These are phyloP conservation scores for Trileptium ribeirensis DNA, from an alignment of 2,888 invertebrate species.

Conservation along the genomic window DNA sequence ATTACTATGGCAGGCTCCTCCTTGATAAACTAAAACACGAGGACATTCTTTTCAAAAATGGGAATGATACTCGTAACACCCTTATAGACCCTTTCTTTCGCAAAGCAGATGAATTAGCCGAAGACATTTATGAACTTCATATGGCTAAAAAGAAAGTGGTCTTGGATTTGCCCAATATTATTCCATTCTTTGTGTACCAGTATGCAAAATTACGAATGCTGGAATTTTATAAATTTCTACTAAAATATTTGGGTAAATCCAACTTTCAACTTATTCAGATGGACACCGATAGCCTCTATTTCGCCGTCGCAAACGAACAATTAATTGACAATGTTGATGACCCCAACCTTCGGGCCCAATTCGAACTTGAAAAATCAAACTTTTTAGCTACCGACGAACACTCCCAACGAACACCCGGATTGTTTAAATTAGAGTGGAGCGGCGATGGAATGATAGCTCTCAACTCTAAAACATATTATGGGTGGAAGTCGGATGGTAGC, in stretches of 20 bases:
- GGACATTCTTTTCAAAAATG: not conserved
- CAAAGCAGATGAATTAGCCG: not conserved
- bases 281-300: constrained; percentile 4
- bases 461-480: constrained; percentile 6
- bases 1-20: not conserved
- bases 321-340: not conserved
- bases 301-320: not conserved
- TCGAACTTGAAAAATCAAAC: not conserved
- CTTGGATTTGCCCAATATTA: not conserved
- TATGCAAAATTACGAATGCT: constrained; percentile 2
- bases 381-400: not conserved
- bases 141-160: constrained; percentile 1
- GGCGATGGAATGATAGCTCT: not conserved
- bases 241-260: not conserved
- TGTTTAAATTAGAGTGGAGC: constrained; percentile 1
- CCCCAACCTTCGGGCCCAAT: not conserved
- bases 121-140: not conserved
- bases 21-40: not conserved
- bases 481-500: not conserved
- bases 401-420: not conserved
- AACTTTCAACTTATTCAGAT: not conserved
- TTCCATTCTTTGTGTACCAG: not conserved
- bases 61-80: not conserved
- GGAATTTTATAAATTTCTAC: not conserved
- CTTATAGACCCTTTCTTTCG: not conserved